Evolutionary conservation across 1,140 invertebrate species (phyloP).

Genomic region (Charaxes varanes): DNA sequence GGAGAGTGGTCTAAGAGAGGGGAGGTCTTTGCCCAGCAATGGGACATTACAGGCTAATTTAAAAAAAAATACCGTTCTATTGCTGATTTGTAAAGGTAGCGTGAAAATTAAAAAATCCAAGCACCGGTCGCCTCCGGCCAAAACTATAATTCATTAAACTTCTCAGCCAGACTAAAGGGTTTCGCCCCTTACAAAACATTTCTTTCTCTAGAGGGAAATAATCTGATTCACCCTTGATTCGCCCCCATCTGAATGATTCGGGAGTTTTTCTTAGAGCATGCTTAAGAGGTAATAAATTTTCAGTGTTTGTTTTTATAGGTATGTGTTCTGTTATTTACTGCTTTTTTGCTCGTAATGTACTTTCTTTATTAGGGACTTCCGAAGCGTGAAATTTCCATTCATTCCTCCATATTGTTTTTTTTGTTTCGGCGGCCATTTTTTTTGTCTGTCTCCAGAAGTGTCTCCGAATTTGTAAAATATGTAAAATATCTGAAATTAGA

Average conservation of each 20-base stretch:
- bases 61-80: too few species aligned
- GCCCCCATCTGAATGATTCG: constrained; percentile 37
- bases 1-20: too few species aligned
- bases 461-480: too few species aligned
- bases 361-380: constrained; percentile 24
- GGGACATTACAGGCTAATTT: too few species aligned
- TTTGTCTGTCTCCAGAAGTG: too few species aligned
- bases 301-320: constrained; percentile 32
- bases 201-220: constrained; percentile 30
- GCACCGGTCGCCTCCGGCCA: too few species aligned
- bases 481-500: too few species aligned
- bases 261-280: constrained; percentile 39
- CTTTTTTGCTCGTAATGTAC: constrained; percentile 24
- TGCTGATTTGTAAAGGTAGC: too few species aligned
- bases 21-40: too few species aligned
- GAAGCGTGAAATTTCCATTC: constrained; percentile 18
- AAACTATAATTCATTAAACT: constrained; percentile 7
- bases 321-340: constrained; percentile 39
- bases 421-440: not conserved
- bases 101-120: too few species aligned
- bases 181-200: constrained; percentile 34
- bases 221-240: constrained; percentile 48
- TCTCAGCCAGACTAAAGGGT: constrained; percentile 28
- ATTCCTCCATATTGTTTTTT: constrained; percentile 10
- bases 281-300: constrained; percentile 46